phyloP scores from a whole-genome alignment of 35 echinoderm and acorn worm genomes.

The Lytechinus variegatus region DNA sequence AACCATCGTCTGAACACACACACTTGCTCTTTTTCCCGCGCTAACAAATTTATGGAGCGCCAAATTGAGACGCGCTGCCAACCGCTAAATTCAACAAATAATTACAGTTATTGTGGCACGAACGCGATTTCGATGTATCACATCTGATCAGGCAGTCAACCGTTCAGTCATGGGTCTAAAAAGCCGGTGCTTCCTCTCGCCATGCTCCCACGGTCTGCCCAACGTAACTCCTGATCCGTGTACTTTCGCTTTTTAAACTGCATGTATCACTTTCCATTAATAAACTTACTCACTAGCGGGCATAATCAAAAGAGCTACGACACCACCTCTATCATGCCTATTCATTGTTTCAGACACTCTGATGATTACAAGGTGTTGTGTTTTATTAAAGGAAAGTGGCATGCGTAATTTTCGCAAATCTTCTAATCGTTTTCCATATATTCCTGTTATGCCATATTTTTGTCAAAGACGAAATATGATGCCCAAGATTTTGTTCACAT shows the following conservation, averaged over 20 bases:
- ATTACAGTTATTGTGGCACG: neutral
- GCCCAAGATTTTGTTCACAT: no score
- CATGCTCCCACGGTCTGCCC: neutral
- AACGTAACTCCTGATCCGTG: neutral
- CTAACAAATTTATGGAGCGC: neutral
- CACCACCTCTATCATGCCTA: neutral
- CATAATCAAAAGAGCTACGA: neutral
- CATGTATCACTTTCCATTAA: neutral
- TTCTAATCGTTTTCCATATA: no score
- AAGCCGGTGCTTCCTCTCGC: neutral
- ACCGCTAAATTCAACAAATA: slow-evolving; percentile 13
- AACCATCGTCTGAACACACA: neutral
- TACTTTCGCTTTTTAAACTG: neutral
- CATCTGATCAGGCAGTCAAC: neutral
- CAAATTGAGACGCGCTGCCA: neutral
- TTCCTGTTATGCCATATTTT: no score
- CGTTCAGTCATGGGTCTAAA: neutral
- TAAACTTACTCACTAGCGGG: neutral
- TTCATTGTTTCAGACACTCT: neutral
- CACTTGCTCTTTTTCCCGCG: neutral
- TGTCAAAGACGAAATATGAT: no score
- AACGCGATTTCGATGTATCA: neutral
- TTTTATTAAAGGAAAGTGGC: no score
- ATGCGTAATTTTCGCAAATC: no score
- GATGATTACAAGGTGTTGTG: neutral